These are phyloP conservation scores for Barypeithes pellucidus DNA, from an alignment of 2,888 invertebrate genomes.

Conservation along the genomic window DNA sequence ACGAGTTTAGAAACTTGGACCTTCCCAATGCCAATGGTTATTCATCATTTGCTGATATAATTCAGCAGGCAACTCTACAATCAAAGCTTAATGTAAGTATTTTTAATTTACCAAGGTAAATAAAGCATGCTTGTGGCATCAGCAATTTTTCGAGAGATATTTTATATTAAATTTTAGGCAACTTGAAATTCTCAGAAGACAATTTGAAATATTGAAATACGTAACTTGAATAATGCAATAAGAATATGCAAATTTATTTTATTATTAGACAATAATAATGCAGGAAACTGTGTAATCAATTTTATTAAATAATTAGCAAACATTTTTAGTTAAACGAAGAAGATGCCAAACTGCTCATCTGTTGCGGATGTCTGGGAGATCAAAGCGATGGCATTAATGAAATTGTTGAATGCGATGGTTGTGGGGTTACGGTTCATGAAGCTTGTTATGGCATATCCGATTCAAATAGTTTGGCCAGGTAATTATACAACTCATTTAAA, in stretches of 20 bases:
- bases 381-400: constrained; percentile 95
- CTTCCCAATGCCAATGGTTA: constrained; percentile 64
- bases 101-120: neutral
- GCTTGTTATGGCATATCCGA: constrained; percentile 97
- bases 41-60: constrained; percentile 72
- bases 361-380: constrained; percentile 94
- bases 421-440: constrained; percentile 97
- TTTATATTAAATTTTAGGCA: too few relatives aligned
- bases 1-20: constrained; percentile 61
- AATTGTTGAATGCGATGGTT: constrained; percentile 97
- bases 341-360: constrained; percentile 83
- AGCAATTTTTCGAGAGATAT: too few relatives aligned
- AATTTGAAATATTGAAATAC: too few relatives aligned
- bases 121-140: too few relatives aligned
- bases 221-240: too few relatives aligned
- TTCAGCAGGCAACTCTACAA: constrained; percentile 69
- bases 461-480: constrained; percentile 84
- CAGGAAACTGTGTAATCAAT: too few relatives aligned
- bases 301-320: too few relatives aligned
- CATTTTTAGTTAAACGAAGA: constrained; percentile 62
- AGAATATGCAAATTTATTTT: too few relatives aligned
- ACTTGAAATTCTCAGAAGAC: too few relatives aligned
- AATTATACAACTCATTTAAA: too few relatives aligned
- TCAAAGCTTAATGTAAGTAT: constrained; percentile 63
- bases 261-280: too few relatives aligned